phyloP scores from a whole-genome alignment of 2,113 vertebrate genomes.

The Garra rufa region DNA sequence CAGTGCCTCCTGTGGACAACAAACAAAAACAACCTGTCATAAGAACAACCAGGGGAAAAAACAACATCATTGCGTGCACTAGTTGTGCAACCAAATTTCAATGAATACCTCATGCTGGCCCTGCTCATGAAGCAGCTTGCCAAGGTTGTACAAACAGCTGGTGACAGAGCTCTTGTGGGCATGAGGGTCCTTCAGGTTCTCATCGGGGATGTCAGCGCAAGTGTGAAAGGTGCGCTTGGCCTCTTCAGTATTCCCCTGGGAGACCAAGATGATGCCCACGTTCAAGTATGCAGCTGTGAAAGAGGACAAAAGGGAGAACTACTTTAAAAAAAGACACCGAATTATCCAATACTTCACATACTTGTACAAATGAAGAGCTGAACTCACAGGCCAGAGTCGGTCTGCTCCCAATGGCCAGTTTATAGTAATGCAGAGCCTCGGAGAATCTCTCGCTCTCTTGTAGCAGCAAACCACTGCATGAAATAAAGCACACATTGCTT shows the following conservation, averaged over 20 bases:
- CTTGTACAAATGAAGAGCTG: conserved; percentile 33
- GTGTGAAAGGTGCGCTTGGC: conserved; percentile 91
- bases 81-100: neutral
- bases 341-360: neutral
- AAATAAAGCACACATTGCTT: conserved; percentile 30
- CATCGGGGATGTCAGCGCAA: conserved; percentile 97
- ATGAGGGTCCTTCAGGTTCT: conserved; percentile 98
- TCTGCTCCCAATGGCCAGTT: conserved; percentile 95
- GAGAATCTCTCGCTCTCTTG: conserved; percentile 96
- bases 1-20: conserved; percentile 87
- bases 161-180: conserved; percentile 98
- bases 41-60: neutral
- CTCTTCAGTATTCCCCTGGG: conserved; percentile 91
- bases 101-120: conserved; percentile 88
- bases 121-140: conserved; percentile 95
- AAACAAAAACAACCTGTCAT: conserved; percentile 13
- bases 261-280: conserved; percentile 97
- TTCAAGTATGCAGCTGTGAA: conserved; percentile 95
- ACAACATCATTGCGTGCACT: neutral
- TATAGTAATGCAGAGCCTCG: conserved; percentile 97
- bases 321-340: neutral
- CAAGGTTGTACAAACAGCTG: conserved; percentile 98
- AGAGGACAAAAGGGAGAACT: neutral
- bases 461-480: conserved; percentile 89
- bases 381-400: conserved; percentile 98